Base-by-base conservation (phyloP, 2,888 invertebrate genomes). In the Brachypalpus laphriformis region DNA sequence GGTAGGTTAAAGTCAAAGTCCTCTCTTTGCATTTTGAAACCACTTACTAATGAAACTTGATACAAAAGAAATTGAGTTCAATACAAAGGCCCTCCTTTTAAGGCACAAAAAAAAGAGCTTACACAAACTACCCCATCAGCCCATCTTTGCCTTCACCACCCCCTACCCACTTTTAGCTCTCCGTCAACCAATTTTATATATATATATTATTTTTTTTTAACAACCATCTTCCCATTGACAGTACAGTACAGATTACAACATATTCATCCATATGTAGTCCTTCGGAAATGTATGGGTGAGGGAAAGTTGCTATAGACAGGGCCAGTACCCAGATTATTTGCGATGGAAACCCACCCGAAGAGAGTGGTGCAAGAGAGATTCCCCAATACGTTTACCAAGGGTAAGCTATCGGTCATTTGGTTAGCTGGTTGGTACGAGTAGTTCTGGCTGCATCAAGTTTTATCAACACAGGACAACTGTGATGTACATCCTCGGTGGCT, bases 21-120 rank as follows among this genome's bases (percentile, higher is more conserved):
- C 16, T 8, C 9, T 28, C 16, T 22, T 8, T 28, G 51, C 28
- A 28, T 28, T 54, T 54, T 54, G 8, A 54, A 54, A 28, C 9
- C 28, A 28, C 28, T 54, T 28, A 54, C 28, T 54, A 25, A 54
- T 54, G 28, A 54, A 54, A 8, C 51, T n/a, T 16, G 51, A 54
- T 54, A 14, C 28, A 16, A 54, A 51, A 16, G 28, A 51, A 51
- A 51, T 28, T 28, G 14, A 28, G 14, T 28, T 28, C 1, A 14
- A 51, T 5, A 51, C 49, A n/a, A 2, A 11, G 5, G n/a, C 9
- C 25, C 8, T 34, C 9, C 11, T 34, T 31, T 1, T 7, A 28
- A 28, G 8, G 11, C 8, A 9, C 34, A 6, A n/a, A 14, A 7
- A n/a, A 25, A 25, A 51, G 6, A 25, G n/a, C 25, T 22, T 7